Conservation (phyloP, 2,797 vertebrate genomes). For the Brachymystax lenok region DNA sequence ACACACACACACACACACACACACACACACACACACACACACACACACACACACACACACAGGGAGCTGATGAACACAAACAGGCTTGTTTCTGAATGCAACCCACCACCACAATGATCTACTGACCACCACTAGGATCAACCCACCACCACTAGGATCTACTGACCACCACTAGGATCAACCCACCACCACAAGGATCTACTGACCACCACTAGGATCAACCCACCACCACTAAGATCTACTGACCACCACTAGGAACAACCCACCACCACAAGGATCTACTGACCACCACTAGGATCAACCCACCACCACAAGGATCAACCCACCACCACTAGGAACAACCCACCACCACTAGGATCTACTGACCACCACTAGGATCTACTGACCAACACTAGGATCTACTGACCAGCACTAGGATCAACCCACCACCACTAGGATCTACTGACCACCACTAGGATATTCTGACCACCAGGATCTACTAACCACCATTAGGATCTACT, state of each 20-base stretch:
- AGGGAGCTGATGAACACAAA: too few species aligned
- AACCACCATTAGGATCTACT: not conserved
- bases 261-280: not conserved
- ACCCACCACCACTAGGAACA: not conserved
- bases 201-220: not conserved
- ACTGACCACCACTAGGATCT: not conserved
- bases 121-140: not conserved
- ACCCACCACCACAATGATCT: not conserved
- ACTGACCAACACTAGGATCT: not conserved
- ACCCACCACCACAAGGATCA: not conserved
- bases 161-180: not conserved
- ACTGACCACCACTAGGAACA: not conserved
- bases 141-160: not conserved
- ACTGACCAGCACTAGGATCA: not conserved
- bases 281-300: not conserved
- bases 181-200: not conserved
- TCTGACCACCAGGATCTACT: not conserved
- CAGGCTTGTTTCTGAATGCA: too few species aligned
- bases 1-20: constrained; percentile 7
- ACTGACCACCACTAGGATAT: not conserved
- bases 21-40: too few species aligned
- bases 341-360: not conserved
- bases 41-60: too few species aligned
- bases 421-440: not conserved
- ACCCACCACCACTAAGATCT: not conserved